phyloP scores from a whole-genome alignment of 2,888 invertebrate species.

The Nomada fabriciana region DNA sequence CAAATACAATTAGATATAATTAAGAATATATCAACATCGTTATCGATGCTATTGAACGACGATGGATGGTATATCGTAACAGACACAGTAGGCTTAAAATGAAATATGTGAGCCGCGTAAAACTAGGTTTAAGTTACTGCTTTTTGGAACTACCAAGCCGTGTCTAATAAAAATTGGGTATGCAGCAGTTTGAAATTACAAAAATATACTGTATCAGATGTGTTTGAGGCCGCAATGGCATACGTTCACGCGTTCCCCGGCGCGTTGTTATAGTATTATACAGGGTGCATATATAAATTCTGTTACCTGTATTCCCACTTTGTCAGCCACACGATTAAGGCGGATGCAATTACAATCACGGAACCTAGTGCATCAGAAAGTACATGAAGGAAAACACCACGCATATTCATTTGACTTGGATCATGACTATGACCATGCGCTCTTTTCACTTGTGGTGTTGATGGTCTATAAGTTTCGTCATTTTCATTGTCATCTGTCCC shows the following conservation, averaged over 20 bases:
- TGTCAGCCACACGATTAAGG: conserved; percentile 91
- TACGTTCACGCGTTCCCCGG: background rate
- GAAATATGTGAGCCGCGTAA: too few species aligned
- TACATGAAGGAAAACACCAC: conserved; percentile 99
- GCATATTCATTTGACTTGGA: conserved; percentile 98
- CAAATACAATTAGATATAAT: conserved; percentile 3
- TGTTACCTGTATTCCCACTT: conserved; percentile 90
- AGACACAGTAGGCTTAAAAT: too few species aligned
- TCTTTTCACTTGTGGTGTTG: conserved; percentile 76
- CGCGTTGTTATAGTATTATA: background rate
- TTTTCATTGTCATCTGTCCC: conserved; percentile 91
- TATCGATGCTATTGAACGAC: background rate
- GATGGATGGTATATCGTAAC: too few species aligned
- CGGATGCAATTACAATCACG: conserved; percentile 95
- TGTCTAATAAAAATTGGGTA: too few species aligned
- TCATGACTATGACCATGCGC: conserved; percentile 86
- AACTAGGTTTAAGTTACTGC: too few species aligned
- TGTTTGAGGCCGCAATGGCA: too few species aligned
- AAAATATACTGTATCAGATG: too few species aligned
- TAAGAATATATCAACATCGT: background rate
- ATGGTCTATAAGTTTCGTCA: conserved; percentile 86
- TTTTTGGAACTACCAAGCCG: too few species aligned
- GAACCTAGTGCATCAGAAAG: conserved; percentile 98
- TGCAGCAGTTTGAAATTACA: too few species aligned
- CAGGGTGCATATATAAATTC: background rate